Conservation (phyloP, 2,113 vertebrate species). For the Verasper variegatus region DNA sequence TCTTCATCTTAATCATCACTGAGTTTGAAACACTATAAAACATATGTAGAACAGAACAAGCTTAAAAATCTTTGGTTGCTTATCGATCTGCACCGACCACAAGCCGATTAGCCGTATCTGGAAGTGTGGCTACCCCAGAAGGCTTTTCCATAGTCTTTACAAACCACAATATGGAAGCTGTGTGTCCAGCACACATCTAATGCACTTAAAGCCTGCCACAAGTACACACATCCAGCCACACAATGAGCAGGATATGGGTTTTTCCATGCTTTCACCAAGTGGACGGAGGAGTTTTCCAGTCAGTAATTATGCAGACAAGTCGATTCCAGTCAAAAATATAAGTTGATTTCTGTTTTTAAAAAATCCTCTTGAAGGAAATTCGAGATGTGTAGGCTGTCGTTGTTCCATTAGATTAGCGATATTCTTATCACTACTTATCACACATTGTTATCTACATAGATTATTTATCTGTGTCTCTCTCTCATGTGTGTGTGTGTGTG, state of each 20-base stretch:
- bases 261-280: conserved; percentile 88
- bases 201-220: conserved; percentile 83
- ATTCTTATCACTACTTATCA: background rate
- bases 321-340: conserved; percentile 62
- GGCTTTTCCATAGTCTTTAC: conserved; percentile 79
- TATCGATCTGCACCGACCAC: conserved; percentile 66
- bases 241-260: conserved; percentile 89
- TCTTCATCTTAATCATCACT: conserved; percentile 1
- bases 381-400: background rate
- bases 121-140: conserved; percentile 71
- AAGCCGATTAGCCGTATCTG: conserved; percentile 76
- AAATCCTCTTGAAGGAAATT: conserved; percentile 7
- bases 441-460: no score
- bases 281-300: conserved; percentile 87
- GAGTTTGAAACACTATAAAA: conserved; percentile 35
- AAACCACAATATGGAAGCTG: conserved; percentile 84
- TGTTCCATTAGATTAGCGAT: background rate
- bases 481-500: no score
- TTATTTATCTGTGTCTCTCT: no score
- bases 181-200: conserved; percentile 81
- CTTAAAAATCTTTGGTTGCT: conserved; percentile 55
- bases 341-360: background rate
- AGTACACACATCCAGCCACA: conserved; percentile 74
- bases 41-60: conserved; percentile 38
- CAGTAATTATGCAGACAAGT: conserved; percentile 75